phyloP scores from a whole-genome alignment of 2,797 vertebrate genomes.

The Lemur catta region DNA sequence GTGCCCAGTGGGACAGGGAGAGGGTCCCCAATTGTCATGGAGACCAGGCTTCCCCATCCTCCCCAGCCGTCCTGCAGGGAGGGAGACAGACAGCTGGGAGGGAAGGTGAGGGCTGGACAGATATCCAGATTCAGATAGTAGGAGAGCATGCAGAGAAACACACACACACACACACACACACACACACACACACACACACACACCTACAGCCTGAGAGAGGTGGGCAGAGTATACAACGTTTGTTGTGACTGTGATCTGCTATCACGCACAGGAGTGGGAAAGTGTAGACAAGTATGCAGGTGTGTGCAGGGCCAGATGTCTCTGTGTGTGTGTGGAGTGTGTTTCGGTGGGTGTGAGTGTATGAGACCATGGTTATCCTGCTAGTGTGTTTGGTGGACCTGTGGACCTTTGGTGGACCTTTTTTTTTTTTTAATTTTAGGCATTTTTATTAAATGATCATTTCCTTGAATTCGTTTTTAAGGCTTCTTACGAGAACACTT shows the following conservation, averaged over 20 bases:
- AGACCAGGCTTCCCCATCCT: not conserved
- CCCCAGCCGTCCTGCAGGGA: not conserved
- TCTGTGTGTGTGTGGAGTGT: not conserved
- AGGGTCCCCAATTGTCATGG: not conserved
- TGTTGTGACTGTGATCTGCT: not conserved
- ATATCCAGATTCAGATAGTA: not conserved
- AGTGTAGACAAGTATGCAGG: not conserved
- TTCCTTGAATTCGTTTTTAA: not conserved
- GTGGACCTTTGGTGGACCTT: no score
- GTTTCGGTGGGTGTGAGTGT: not conserved
- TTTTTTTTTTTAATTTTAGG: not conserved
- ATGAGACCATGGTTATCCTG: rapidly evolving
- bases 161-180: not conserved
- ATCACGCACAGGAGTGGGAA: rapidly evolving
- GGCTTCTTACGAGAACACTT: not conserved
- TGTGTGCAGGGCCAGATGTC: not conserved
- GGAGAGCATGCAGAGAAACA: not conserved
- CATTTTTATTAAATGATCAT: not conserved
- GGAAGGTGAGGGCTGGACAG: not conserved
- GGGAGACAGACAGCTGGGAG: not conserved
- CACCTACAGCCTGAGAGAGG: not conserved
- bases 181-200: no score
- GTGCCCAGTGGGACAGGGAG: not conserved
- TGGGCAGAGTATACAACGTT: rapidly evolving
- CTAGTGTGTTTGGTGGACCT: not conserved